A percentile compares a stretch with the other conserved stretches of the same genome.
These are phyloP conservation scores for Samia ricini DNA, from an alignment of 1,140 invertebrate species.

Conservation along the genomic window DNA sequence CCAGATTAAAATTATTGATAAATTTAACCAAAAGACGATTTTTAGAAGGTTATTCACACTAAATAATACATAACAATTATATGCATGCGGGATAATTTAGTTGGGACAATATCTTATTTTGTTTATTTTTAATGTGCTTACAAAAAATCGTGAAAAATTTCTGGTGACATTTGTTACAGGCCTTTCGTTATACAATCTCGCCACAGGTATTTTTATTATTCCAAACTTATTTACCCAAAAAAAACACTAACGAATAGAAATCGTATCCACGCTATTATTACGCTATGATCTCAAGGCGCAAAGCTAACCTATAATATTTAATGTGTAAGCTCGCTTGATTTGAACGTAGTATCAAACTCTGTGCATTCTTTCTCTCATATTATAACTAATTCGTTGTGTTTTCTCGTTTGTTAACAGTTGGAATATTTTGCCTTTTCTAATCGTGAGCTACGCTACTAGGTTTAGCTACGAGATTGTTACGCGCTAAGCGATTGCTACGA, in stretches of 20 bases:
- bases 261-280: constrained; percentile 20
- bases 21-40: too few relatives aligned
- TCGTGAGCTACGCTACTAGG: constrained; percentile 32
- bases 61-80: too few relatives aligned
- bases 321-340: constrained; percentile 63
- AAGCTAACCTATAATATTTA: constrained; percentile 65
- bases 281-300: constrained; percentile 56
- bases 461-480: constrained; percentile 36
- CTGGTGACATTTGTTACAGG: too few relatives aligned
- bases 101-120: too few relatives aligned
- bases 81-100: too few relatives aligned
- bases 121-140: too few relatives aligned
- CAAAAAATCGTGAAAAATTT: too few relatives aligned
- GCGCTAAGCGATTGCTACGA: constrained; percentile 30
- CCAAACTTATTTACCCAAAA: neutral
- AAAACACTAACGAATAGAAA: constrained; percentile 2
- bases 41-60: too few relatives aligned
- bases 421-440: constrained; percentile 50
- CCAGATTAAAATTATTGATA: too few relatives aligned
- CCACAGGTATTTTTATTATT: too few relatives aligned
- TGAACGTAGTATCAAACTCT: constrained; percentile 74
- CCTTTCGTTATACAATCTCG: too few relatives aligned
- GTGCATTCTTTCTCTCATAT: constrained; percentile 62
- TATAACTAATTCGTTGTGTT: constrained; percentile 71
- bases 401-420: constrained; percentile 56